Conservation (phyloP, 1,140 invertebrate species). For the Lasioglossum baleicum region DNA sequence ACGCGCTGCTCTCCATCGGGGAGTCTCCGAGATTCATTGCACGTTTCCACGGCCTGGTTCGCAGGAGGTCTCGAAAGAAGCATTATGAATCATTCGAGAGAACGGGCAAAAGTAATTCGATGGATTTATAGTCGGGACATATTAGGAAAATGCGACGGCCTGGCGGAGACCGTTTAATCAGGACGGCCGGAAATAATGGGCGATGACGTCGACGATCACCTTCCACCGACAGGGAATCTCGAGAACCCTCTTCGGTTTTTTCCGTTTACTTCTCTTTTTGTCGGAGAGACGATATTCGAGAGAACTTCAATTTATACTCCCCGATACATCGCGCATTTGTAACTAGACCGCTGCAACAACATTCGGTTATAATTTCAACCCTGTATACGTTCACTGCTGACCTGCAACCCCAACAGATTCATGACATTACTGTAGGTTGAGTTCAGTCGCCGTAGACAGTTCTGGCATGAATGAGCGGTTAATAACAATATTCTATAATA, state of each 20-base stretch:
- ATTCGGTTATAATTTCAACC: too few species aligned
- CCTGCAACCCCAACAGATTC: too few species aligned
- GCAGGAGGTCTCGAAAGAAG: slow-evolving; percentile 41
- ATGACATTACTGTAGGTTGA: too few species aligned
- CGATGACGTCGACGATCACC: slow-evolving; percentile 1
- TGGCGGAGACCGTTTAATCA: slow-evolving; percentile 23
- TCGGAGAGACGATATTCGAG: too few species aligned
- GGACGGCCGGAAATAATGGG: slow-evolving; percentile 11
- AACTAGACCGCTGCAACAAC: too few species aligned
- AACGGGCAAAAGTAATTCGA: slow-evolving; percentile 34
- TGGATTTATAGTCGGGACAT: slow-evolving; percentile 44
- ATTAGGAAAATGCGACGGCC: slow-evolving; percentile 28
- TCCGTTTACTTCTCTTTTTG: not conserved
- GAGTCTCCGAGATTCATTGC: slow-evolving; percentile 19
- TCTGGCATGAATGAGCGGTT: too few species aligned
- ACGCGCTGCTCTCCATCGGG: not conserved
- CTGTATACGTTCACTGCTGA: too few species aligned
- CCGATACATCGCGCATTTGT: too few species aligned
- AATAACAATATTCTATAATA: too few species aligned
- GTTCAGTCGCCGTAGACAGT: too few species aligned
- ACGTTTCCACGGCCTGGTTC: slow-evolving; percentile 31
- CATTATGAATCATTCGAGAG: slow-evolving; percentile 38
- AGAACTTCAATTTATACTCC: too few species aligned
- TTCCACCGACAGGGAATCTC: not conserved
- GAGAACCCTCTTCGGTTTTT: too few species aligned